phyloP scores from a whole-genome alignment of 2,113 vertebrate species.

The Pachyramphus minor region DNA sequence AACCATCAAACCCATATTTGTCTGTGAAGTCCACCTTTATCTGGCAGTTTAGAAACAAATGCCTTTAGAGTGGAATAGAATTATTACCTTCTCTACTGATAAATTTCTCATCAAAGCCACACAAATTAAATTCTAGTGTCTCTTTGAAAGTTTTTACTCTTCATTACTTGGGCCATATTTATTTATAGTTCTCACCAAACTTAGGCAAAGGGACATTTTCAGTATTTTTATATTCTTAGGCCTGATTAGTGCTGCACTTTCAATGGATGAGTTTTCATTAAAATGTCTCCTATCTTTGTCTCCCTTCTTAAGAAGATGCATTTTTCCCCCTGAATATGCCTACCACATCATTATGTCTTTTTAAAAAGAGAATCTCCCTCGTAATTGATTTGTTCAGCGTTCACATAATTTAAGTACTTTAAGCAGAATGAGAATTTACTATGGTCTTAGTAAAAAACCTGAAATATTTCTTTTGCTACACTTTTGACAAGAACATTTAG shows the following conservation, averaged over 20 bases:
- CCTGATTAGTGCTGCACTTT: background rate
- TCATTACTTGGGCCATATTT: background rate
- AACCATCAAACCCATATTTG: background rate
- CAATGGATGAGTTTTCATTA: background rate
- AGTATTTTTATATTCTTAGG: background rate
- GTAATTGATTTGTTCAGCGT: background rate
- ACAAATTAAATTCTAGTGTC: constrained; percentile 5
- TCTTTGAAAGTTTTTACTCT: background rate
- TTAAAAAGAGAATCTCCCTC: background rate
- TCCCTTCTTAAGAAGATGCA: background rate
- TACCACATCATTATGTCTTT: background rate
- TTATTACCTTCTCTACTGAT: background rate
- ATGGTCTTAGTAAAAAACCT: background rate
- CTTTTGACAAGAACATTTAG: background rate
- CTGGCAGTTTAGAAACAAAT: background rate
- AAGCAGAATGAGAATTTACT: background rate
- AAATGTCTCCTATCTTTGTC: background rate
- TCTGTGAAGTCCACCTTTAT: background rate
- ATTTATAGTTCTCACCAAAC: background rate
- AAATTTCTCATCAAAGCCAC: constrained; percentile 3
- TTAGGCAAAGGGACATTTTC: background rate
- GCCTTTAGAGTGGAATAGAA: background rate
- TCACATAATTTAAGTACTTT: background rate
- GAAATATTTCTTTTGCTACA: background rate
- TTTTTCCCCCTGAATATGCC: background rate